Base-by-base conservation (phyloP, 2,888 invertebrate genomes). In the Hypomecis atomaria region DNA sequence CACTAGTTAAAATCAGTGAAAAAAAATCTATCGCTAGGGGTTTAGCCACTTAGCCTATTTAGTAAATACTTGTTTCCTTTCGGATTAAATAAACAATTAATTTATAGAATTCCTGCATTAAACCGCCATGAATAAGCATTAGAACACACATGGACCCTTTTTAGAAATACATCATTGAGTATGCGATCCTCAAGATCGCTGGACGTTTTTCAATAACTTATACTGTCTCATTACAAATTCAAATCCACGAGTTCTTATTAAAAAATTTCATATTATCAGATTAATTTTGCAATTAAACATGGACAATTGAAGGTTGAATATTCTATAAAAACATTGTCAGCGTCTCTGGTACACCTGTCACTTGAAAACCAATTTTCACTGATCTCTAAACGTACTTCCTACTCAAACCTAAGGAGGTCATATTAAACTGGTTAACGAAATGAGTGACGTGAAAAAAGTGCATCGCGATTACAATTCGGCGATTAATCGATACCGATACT, bases 401-500 rank as follows among this genome's bases (percentile, higher is more conserved):
- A 44, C 2, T 33, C 34, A 33, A 43, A 23, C 13, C 50, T 45
- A 23, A 50, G 66, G n/a, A 70, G 75, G 2, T 72, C 78, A 57
- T 40, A 9, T 59, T 62, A 67, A 13, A 55, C 50, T 75, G 73
- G 78, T 65, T 42, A 58, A 47, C 56, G 49, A 59, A 65, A 63
- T 59, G n/a, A 50, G 55, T 52, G 44, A 66, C 61, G 66, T 48
- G 70, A 75, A 78, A 78, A 76, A 80, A 72, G 34, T 49, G 53
- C 60, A 57, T 37, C 43, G 62, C 65, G 71, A 63, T 73, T 62
- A 66, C 76, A 70, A 74, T 73, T 71, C 66, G 74, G 75, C 76
- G 78, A 83, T 83, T 82, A 80, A 73, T 66, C 74, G 79, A 79
- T 76, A 83, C 79, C 75, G 78, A 80, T 79, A 47, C 60, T 61